Base-by-base conservation (phyloP, 2,888 invertebrate species). In the Eupithecia exiguata region DNA sequence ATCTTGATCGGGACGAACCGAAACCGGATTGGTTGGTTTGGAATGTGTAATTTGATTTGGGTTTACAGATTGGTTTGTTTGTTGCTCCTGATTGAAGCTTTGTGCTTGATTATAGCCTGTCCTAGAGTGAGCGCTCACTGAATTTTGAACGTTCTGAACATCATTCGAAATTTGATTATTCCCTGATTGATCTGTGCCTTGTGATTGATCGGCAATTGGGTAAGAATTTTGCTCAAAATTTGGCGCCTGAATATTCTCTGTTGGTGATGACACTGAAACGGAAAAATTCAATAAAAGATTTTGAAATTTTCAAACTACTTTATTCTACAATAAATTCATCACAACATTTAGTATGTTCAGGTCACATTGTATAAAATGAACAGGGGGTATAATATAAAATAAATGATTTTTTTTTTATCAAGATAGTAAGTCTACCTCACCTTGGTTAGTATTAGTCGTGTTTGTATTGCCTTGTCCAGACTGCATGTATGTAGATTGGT, bases 401-500 rank as follows among this genome's bases (percentile, higher is more conserved):
- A 18, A 21, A 68, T 58, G 6, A 3, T 36, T 65, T 69, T 68
- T 40, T 74, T 75, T 46, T 49, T 70, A 78, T 75, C 78, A 81
- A 62, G 73, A 75, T 75, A 82, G 82, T 75, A 82, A 79, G 78
- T 80, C 83, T 92, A 93, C 73, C 76, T 76, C 92, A 94, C 94
- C 94, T 92, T 86, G 89, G 80, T 77, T 89, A 79, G 85, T 85
- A 82, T 83, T 92, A 1, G 92, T 90, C 74, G 91, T 90, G 76
- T 84, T 90, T 0, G 90, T 89, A 69, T 87, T 86, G 0, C 78
- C 83, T 18, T 90, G 89, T 5, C 88, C 89, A 0, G 91, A 90
- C 78, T 91, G 93, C 88, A 92, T 90, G 70, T 93, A 92, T 38
- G 91, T 90, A 35, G 94, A 89, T 82, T 92, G 91, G 75, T 91